Percentiles rank a stretch among this genome's conserved stretches.
Evolutionary conservation across 2,113 vertebrate genomes (phyloP).

Genomic region (Sinocyclocheilus anshuiensis): DNA sequence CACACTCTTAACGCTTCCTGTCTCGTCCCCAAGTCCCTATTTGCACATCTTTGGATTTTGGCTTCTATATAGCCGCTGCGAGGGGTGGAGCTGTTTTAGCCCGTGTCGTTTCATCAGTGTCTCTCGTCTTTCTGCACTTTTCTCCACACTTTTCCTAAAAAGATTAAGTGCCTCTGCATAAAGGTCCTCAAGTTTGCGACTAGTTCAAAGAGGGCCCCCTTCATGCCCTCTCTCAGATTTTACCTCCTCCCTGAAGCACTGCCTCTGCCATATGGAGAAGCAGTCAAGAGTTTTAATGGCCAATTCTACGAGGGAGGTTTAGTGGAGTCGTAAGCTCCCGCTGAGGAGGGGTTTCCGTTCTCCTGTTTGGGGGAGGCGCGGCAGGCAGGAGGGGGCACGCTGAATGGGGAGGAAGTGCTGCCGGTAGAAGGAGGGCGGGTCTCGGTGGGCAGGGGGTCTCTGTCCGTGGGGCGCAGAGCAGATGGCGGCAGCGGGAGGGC

Average conservation of each 20-base stretch:
- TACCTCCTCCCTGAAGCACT: constrained; percentile 50
- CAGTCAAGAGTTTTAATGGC: constrained; percentile 50
- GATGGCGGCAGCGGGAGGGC: constrained; percentile 89
- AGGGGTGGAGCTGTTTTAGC: constrained; percentile 61
- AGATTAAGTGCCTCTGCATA: constrained; percentile 52
- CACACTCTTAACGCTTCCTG: constrained; percentile 54
- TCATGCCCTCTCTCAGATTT: constrained; percentile 36
- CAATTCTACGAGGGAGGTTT: constrained; percentile 81
- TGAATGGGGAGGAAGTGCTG: constrained; percentile 82
- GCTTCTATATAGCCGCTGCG: constrained; percentile 62
- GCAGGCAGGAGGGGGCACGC: constrained; percentile 67
- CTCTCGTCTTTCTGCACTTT: constrained; percentile 32
- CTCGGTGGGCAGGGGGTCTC: constrained; percentile 71
- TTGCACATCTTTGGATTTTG: constrained; percentile 73
- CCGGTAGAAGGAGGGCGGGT: constrained; percentile 81
- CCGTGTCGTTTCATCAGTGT: constrained; percentile 50
- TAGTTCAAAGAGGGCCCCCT: constrained; percentile 46
- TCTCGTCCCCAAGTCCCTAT: constrained; percentile 65
- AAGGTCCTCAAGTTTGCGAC: constrained; percentile 54
- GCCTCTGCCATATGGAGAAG: constrained; percentile 53
- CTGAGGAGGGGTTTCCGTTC: constrained; percentile 75
- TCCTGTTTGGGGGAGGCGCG: constrained; percentile 87
- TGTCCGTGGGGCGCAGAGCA: constrained; percentile 73
- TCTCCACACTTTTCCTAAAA: constrained; percentile 41
- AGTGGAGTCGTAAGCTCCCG: constrained; percentile 72